Base-by-base conservation (phyloP, 2,113 vertebrate genomes). In the Myrmophylax atrothorax region DNA sequence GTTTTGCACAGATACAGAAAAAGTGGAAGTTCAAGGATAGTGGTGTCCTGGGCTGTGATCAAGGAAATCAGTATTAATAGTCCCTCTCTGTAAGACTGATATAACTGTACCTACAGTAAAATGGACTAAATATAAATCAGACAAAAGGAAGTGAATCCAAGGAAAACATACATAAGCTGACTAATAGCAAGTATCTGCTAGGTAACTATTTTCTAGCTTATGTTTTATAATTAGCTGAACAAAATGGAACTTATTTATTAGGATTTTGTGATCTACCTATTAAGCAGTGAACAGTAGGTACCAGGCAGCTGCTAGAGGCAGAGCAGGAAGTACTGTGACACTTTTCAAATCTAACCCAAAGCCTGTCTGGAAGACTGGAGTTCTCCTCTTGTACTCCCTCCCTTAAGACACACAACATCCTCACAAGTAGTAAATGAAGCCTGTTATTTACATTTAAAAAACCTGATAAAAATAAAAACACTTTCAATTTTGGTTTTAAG, bases 381-480 rank as follows among this genome's bases (percentile, higher is more conserved):
- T n/a, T 80, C 38, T 79, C 3, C 37, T 77, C 42, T 79, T 60
- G 17, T 42, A 33, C 12, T 63, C 29, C 29, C 42, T 80, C 12
- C 47, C 69, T 90, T 55, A 47, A 50, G 42, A 60, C 5, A 37
- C 6, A 50, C 86, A 56, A 22, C 15, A 60, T 35, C 29, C 40
- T 73, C 59, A 20, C 9, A 11, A 46, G 9, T 47, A 33, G 26
- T 46, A 56, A 68, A 89, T 29, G 59, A 68, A 38, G 6, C 13
- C 9, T 50, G 15, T 17, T 63, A 9, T 55, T 83, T 93, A 18
- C 3, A 11, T 90, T 84, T 12, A 0, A 59, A 72, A 84, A 58
- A 7, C 4, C 6, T 2, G 2, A 33, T 14, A 7, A 22, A 75
- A 73, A 12, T 13, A 38, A 38, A 63, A 68, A 0, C 7, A 42